phyloP scores from a whole-genome alignment of 2,113 vertebrate species.

The Oryzias melastigma region DNA sequence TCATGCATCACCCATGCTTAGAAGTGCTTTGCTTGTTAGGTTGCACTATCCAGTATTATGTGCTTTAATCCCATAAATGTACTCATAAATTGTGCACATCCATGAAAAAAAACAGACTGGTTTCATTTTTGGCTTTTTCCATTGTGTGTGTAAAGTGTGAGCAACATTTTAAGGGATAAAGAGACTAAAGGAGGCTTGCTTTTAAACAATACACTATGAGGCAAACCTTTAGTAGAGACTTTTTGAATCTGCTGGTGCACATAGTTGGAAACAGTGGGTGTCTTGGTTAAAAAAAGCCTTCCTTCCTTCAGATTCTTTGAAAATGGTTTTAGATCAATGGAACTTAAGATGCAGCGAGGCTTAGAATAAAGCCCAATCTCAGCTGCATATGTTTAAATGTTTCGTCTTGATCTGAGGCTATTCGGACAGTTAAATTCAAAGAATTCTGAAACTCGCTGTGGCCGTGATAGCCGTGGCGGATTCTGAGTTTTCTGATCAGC shows the following conservation, averaged over 20 bases:
- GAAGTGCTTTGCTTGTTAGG: background rate
- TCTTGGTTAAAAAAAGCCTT: background rate
- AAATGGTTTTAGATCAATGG: slow-evolving; percentile 22
- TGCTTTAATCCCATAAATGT: background rate
- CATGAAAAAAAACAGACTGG: too few relatives aligned
- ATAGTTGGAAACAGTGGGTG: slow-evolving; percentile 10
- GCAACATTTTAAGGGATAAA: background rate
- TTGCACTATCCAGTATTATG: background rate
- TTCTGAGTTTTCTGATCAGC: slow-evolving; percentile 26
- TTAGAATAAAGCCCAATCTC: background rate
- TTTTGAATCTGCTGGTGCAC: background rate
- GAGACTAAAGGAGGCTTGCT: background rate
- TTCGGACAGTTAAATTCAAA: slow-evolving; percentile 3
- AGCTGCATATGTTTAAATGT: slow-evolving; percentile 9
- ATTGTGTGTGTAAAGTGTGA: background rate
- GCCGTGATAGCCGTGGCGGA: slow-evolving; percentile 9
- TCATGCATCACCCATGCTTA: background rate
- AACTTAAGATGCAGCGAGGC: background rate
- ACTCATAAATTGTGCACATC: background rate
- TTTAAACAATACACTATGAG: background rate
- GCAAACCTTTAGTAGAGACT: slow-evolving; percentile 7
- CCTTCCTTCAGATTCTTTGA: slow-evolving; percentile 4
- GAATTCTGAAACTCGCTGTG: slow-evolving; percentile 22
- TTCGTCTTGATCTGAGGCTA: slow-evolving; percentile 11
- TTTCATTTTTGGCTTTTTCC: background rate